phyloP scores from a whole-genome alignment of 1,140 invertebrate species.

The Microplitis mediator region DNA sequence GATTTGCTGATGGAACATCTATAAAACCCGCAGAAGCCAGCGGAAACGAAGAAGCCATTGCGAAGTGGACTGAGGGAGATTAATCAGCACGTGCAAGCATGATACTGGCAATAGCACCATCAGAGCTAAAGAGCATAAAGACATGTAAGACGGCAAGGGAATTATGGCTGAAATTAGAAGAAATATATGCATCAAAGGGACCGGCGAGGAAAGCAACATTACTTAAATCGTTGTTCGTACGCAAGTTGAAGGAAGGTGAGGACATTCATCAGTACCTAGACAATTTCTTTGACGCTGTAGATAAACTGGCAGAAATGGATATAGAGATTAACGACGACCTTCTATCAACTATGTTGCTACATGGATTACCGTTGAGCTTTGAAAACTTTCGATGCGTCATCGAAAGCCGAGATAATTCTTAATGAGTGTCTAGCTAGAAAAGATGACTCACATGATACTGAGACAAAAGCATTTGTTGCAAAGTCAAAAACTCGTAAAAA shows the following conservation, averaged over 20 bases:
- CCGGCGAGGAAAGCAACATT: background rate
- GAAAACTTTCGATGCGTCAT: slow-evolving; percentile 14
- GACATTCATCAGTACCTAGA: background rate
- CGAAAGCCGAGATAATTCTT: slow-evolving; percentile 5
- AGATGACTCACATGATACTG: background rate
- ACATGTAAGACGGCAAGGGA: background rate
- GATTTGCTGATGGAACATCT: background rate
- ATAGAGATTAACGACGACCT: slow-evolving; percentile 2
- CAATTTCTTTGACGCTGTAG: slow-evolving; percentile 1
- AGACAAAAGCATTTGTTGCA: no score
- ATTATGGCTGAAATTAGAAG: slow-evolving; percentile 4
- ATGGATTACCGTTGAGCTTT: background rate
- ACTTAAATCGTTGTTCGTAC: background rate
- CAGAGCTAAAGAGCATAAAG: slow-evolving; percentile 1
- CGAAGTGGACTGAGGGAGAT: background rate
- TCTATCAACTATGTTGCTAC: background rate
- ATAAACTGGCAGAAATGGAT: slow-evolving; percentile 8
- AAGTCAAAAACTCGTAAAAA: no score
- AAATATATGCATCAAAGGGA: background rate
- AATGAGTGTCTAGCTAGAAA: background rate
- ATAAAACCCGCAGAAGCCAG: background rate
- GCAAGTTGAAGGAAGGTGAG: background rate
- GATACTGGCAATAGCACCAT: background rate
- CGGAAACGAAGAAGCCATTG: background rate
- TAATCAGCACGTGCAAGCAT: background rate